Conservation (phyloP, 1,140 invertebrate genomes). For the Manduca sexta region DNA sequence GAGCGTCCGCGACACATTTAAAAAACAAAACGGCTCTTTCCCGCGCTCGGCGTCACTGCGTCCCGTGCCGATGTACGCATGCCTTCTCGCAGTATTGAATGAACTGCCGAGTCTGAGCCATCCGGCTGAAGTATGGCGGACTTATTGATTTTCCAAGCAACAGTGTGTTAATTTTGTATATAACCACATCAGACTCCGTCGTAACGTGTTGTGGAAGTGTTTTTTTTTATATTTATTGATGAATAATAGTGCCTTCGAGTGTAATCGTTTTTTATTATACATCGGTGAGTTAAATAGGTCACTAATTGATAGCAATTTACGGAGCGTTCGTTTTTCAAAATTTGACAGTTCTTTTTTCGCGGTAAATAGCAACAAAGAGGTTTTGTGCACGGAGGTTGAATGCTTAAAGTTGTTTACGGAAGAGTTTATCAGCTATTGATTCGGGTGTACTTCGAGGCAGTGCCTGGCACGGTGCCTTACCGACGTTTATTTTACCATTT, state of each 20-base stretch:
- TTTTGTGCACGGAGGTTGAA: conserved; percentile 23
- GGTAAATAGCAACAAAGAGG: conserved; percentile 1
- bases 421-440: conserved; percentile 22
- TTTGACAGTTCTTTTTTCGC: conserved; percentile 2
- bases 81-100: conserved; percentile 58
- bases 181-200: conserved; percentile 16
- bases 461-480: conserved; percentile 20
- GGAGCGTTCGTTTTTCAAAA: not conserved
- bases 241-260: conserved; percentile 49
- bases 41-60: conserved; percentile 42
- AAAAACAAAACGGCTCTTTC: conserved; percentile 58
- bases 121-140: conserved; percentile 3
- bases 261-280: conserved; percentile 15
- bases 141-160: conserved; percentile 56
- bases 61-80: conserved; percentile 46
- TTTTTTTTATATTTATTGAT: conserved; percentile 2
- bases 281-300: conserved; percentile 48
- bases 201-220: conserved; percentile 7
- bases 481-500: conserved; percentile 6
- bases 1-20: not conserved
- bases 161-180: conserved; percentile 42
- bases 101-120: conserved; percentile 26
- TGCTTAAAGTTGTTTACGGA: conserved; percentile 33
- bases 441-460: conserved; percentile 6
- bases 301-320: conserved; percentile 16